A percentile compares a stretch with the other conserved stretches of the same genome.
These are phyloP conservation scores for Apogon hyalosoma DNA, from an alignment of 2,797 vertebrate species.

Conservation along the genomic window DNA sequence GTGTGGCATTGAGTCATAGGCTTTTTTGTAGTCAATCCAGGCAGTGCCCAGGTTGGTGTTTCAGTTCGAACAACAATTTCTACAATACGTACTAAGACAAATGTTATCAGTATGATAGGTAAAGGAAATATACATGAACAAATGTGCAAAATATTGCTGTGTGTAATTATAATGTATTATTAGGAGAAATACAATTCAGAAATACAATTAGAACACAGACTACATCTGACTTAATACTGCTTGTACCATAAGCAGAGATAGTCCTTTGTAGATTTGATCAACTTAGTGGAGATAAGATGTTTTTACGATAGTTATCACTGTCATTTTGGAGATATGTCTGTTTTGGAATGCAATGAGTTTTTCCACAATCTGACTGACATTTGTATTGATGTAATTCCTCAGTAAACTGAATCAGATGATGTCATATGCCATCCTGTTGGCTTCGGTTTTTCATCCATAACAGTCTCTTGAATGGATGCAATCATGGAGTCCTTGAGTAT, in stretches of 20 bases:
- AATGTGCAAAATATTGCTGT: too few species aligned
- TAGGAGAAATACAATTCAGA: too few species aligned
- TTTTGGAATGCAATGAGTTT: conserved; percentile 42
- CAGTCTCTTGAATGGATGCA: conserved; percentile 70
- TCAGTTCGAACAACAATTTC: too few species aligned
- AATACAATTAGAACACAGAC: too few species aligned
- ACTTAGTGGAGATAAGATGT: conserved; percentile 3
- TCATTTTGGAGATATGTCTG: conserved; percentile 41
- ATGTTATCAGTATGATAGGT: too few species aligned
- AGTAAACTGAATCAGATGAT: conserved; percentile 55
- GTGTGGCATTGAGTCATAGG: too few species aligned
- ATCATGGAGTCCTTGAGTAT: conserved; percentile 64
- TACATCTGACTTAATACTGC: not conserved
- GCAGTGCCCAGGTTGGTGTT: too few species aligned
- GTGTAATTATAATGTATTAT: too few species aligned
- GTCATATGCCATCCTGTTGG: conserved; percentile 56
- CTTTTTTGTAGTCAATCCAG: too few species aligned
- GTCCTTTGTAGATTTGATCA: conserved; percentile 13
- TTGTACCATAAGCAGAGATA: conserved; percentile 1
- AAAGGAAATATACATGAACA: too few species aligned
- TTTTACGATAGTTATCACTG: conserved; percentile 19
- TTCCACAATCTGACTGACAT: conserved; percentile 45
- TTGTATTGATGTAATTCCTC: conserved; percentile 42
- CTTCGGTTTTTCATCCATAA: conserved; percentile 61
- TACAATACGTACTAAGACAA: too few species aligned